Percentiles rank a stretch among this genome's conserved stretches.
Evolutionary conservation across 1,140 invertebrate genomes (phyloP).

Genomic region (Drosophila prosaltans): DNA sequence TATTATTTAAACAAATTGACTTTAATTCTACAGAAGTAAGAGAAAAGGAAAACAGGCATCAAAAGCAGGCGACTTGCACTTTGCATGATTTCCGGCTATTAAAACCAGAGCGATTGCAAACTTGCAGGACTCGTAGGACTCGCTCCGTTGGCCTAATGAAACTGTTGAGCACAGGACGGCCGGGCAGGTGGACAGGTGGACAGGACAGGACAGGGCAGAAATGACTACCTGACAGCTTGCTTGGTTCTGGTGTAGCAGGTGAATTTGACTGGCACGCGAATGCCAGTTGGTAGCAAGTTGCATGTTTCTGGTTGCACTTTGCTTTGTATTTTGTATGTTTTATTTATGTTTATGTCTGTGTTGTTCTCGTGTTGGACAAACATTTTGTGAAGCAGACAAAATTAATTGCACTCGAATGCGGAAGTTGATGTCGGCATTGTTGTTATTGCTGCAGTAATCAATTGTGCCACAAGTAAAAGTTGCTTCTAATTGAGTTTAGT

Average conservation of each 20-base stretch:
- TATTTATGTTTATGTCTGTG: background rate
- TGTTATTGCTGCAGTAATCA: conserved; percentile 42
- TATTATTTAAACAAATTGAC: conserved; percentile 75
- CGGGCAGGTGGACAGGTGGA: too few species aligned
- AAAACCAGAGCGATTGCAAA: conserved; percentile 31
- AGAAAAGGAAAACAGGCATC: conserved; percentile 20
- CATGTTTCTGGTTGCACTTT: background rate
- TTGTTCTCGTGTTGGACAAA: conserved; percentile 5
- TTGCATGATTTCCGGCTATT: conserved; percentile 72
- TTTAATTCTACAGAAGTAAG: conserved; percentile 55
- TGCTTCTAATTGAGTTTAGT: conserved; percentile 14
- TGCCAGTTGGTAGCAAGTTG: background rate
- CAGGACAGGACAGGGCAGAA: conserved; percentile 17
- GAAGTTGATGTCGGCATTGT: conserved; percentile 30
- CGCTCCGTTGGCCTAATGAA: conserved; percentile 18
- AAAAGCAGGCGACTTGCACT: conserved; percentile 47
- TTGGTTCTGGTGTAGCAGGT: background rate
- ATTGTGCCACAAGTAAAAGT: conserved; percentile 41
- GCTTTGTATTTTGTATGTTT: background rate
- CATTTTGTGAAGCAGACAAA: conserved; percentile 28
- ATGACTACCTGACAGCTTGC: background rate
- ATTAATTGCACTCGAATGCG: conserved; percentile 55
- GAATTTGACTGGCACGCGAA: conserved; percentile 4
- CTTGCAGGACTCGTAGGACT: background rate
- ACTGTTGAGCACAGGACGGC: conserved; percentile 22